Evolutionary conservation across 2,113 vertebrate genomes (phyloP).

Genomic region (Microtus ochrogaster): DNA sequence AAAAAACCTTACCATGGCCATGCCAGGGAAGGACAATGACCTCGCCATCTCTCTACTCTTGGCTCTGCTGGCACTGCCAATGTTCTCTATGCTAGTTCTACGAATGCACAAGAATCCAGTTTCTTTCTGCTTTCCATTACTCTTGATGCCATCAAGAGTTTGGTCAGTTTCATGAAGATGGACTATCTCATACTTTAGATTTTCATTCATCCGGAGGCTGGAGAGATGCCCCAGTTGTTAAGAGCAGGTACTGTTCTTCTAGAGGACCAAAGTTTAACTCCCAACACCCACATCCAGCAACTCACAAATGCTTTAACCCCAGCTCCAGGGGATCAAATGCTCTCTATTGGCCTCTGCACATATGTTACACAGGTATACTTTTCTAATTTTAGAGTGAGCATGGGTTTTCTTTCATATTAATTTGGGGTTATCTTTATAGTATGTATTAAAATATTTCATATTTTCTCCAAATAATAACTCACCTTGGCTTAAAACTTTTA

Average conservation of each 20-base stretch:
- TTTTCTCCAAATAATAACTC: constrained; percentile 27
- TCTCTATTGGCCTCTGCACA: not conserved
- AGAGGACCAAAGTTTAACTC: not conserved
- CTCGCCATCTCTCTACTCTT: not conserved
- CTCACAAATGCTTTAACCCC: too few species aligned
- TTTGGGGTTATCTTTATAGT: not conserved
- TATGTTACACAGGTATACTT: not conserved
- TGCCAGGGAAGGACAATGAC: not conserved
- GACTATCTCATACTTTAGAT: not conserved
- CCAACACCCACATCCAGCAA: not conserved
- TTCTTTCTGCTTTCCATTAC: not conserved
- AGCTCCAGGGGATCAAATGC: not conserved
- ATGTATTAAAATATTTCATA: not conserved
- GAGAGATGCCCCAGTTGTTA: not conserved
- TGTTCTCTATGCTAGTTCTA: not conserved
- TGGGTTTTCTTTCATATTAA: not conserved
- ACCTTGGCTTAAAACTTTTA: not conserved
- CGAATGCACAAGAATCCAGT: not conserved
- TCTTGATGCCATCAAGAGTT: not conserved
- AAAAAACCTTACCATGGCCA: not conserved
- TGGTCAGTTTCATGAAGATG: not conserved
- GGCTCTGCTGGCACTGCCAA: not conserved
- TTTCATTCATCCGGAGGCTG: constrained; percentile 2
- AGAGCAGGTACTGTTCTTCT: not conserved
- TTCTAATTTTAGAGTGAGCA: not conserved